Evolutionary conservation across 2,888 invertebrate genomes (phyloP), one percentile per base, ranked within the genome.

Genomic region (Helicoverpa assulta): DNA sequence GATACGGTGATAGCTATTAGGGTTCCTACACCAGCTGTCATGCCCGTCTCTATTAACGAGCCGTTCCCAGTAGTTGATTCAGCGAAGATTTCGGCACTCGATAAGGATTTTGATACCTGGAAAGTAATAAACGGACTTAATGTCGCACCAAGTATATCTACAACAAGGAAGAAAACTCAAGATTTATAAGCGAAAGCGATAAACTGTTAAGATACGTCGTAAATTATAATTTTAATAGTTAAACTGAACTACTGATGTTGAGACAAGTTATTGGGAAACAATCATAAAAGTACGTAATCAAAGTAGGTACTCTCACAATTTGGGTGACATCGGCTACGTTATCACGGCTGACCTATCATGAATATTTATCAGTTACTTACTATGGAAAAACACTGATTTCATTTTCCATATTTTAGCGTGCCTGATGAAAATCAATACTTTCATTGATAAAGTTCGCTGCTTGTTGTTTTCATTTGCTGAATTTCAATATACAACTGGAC

Each of bases 361-460:
- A 93, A 94, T 93, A 93, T 93, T 94, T 92, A 93, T 94, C 91
- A 91, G 91, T 84, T 83, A 74, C 82, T 78, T 83, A 74, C 82
- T 78, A 88, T 88, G 91, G 91, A 92, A 93, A 92, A 92, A 89
- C 85, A 90, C 90, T 85, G 90, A 89, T 92, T 91, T 89, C 67
- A 79, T 87, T 87, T 88, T 85, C 84, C 84, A 85, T 66, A 77
- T 78, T 77, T 78, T 71, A 63, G 68, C 62, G 68, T 33, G 26
- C 26, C 26, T 26, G 26, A 26, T 26, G 63, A 82, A 85, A 89
- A 89, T 88, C 87, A 85, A 89, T 90, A 87, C 76, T 66, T 73
- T 70, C 69, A 75, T 76, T 84, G 84, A 87, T 77, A 82, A 76
- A 68, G 40, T 59, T 29, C 62, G 50, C 63, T 67, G 68, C 61